Evolutionary conservation across 1,140 invertebrate species (phyloP).

Genomic region (Conus ventricosus): DNA sequence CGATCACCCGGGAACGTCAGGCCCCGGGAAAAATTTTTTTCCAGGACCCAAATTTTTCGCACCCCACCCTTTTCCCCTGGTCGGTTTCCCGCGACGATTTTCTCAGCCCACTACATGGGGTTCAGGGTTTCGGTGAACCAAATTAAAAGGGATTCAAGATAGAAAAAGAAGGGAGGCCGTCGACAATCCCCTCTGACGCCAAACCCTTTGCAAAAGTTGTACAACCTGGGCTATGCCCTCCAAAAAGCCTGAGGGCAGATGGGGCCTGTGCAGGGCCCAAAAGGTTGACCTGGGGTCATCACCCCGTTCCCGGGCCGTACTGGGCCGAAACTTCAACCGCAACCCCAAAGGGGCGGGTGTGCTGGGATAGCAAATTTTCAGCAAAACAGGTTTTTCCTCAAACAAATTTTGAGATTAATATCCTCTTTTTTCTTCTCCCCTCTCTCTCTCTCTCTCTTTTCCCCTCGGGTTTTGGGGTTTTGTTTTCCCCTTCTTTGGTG

Average conservation of each 20-base stretch:
- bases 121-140: neutral
- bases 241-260: neutral
- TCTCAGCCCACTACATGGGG: neutral
- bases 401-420: too few relatives aligned
- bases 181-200: neutral
- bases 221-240: neutral
- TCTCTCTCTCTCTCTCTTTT: too few relatives aligned
- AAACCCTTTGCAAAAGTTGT: neutral
- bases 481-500: too few relatives aligned
- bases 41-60: neutral
- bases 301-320: neutral
- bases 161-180: neutral
- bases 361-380: neutral
- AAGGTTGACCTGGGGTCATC: neutral
- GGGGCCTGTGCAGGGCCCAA: neutral
- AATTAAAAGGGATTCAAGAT: neutral
- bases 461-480: too few relatives aligned
- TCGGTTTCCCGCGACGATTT: neutral
- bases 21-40: neutral
- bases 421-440: too few relatives aligned
- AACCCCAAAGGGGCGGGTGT: neutral
- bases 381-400: neutral
- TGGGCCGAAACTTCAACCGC: neutral
- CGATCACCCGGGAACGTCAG: constrained; percentile 53
- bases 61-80: neutral